Base-by-base conservation (phyloP, 2,888 invertebrate species). In the Cecidostiba fungosa region DNA sequence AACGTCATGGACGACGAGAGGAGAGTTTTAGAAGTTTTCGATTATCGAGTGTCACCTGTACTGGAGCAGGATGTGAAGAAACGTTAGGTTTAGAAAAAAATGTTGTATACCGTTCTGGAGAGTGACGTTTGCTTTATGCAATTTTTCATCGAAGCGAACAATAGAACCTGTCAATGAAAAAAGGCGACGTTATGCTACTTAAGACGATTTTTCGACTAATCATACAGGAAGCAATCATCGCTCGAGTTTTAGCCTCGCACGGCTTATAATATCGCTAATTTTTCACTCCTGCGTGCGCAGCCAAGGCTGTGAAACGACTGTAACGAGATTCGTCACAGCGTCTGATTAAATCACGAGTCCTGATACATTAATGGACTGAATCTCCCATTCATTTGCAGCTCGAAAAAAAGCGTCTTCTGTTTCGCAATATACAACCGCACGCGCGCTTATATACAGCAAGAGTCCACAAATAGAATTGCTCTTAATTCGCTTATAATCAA, bases 281-380 rank as follows among this genome's bases (percentile, higher is more conserved):
- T 79, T 79, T 78, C 62, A 32, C 70, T 77, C 39, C 32, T 16
- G 12, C 19, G 14, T 23, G 14, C 79, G 26, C 6, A 43, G 54
- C 54, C n/a, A 59, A 54, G 79, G 79, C 79, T 70, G 36, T n/a
- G 32, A 80, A 80, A 80, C 39, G 54, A 29, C 26, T 19, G 54
- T 72, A 81, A 74, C 62, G 43, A 69, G 43, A 77, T 82, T 82
- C 77, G 82, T 82, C 82, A 82, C 74, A 50, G 82, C 54, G 39
- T 54, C 39, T 77, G 76, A 82, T 77, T 82, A 19, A 85, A 77
- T 81, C 77, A 80, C 80, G 8, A 77, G 70, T 79, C 74, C 39
- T 66, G 79, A 84, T 69, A 29, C 69, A 70, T 80, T 85, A 80
- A 85, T 77, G 76, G 70, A 80, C 29, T 26, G 80, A 85, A 80